Conservation (phyloP, 2,113 vertebrate species). For the Sturnira hondurensis region DNA sequence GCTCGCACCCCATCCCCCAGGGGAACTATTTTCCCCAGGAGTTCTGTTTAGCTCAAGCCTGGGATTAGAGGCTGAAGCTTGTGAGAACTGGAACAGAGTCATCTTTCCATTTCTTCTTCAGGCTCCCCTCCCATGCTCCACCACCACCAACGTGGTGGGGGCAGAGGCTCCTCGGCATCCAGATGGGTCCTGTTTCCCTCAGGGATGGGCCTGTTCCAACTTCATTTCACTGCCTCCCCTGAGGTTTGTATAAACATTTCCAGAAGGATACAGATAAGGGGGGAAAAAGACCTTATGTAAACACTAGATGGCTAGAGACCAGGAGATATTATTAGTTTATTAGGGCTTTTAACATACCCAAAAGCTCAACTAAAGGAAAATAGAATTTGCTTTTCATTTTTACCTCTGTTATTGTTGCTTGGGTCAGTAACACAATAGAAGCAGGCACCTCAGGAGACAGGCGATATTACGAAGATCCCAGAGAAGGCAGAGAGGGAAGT, state of each 20-base stretch:
- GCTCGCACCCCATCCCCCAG: background rate
- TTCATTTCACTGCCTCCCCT: slow-evolving; percentile 42
- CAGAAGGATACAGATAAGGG: slow-evolving; percentile 68
- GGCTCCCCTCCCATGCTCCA: too few relatives aligned
- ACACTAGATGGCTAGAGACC: slow-evolving; percentile 59
- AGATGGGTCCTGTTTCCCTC: slow-evolving; percentile 65
- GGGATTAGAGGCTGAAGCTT: slow-evolving; percentile 1
- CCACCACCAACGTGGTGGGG: background rate
- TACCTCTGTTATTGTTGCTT: background rate
- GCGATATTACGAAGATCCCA: background rate
- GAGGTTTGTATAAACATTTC: slow-evolving; percentile 67
- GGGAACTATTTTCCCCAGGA: background rate
- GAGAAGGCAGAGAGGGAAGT: background rate
- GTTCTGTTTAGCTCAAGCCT: background rate
- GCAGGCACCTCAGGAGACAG: background rate
- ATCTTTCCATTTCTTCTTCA: background rate
- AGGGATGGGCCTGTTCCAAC: slow-evolving; percentile 22
- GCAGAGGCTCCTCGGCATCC: background rate
- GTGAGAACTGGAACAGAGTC: background rate
- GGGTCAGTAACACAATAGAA: background rate
- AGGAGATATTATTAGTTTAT: slow-evolving; percentile 69
- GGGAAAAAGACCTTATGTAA: slow-evolving; percentile 40
- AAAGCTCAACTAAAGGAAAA: slow-evolving; percentile 41
- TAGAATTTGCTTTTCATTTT: slow-evolving; percentile 44
- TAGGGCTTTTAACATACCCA: slow-evolving; percentile 64